Evolutionary conservation across 2,888 invertebrate genomes (phyloP), one percentile per base, ranked within the genome.

Genomic region (Mellilla xanthometata): DNA sequence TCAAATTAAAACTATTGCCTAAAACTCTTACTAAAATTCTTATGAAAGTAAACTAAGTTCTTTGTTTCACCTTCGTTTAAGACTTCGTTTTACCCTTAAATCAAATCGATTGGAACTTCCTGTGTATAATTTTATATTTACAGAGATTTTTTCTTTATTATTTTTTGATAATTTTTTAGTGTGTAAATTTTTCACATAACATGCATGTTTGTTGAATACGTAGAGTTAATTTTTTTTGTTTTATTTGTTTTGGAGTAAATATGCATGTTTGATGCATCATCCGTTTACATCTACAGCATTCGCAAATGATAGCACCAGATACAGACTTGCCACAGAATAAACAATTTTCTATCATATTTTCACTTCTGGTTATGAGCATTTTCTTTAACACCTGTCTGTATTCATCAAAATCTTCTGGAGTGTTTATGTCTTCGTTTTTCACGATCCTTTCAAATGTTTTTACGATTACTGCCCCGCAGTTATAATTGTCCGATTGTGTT

Each of bases 381-480:
- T 33, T 11, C 12, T 33, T 23, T 8, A 33, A 12, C 0, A 23
- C 4, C 5, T 19, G 5, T 9, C 33, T 5, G 10, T 33, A 23
- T 3, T 3, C 2, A 19, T 33, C 23, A 33, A 33, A 32, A 32
- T 32, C n/a, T 12, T 11, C 23, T n/a, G 1, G 1, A 1, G 4
- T 12, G 3, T 23, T 12, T 23, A 33, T 1, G n/a, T 12, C 23
- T 2, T 33, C 23, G 2, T 33, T 23, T 12, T 12, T 22, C 4
- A 23, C 12, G 2, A 33, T 12, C 0, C 12, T 8, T 23, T 33
- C n/a, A 7, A 33, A 33, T 8, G 23, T 33, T 2, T n/a, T 10
- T 3, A 33, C n/a, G 1, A 23, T 11, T 4, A 33, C 33, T 23
- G 33, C 23, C 8, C 33, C 33, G 11, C 33, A 33, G n/a, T 33